Percentiles rank a stretch among this genome's conserved stretches.
These are phyloP conservation scores for Spilogale gracilis DNA, from an alignment of 2,113 vertebrate species.

Conservation along the genomic window DNA sequence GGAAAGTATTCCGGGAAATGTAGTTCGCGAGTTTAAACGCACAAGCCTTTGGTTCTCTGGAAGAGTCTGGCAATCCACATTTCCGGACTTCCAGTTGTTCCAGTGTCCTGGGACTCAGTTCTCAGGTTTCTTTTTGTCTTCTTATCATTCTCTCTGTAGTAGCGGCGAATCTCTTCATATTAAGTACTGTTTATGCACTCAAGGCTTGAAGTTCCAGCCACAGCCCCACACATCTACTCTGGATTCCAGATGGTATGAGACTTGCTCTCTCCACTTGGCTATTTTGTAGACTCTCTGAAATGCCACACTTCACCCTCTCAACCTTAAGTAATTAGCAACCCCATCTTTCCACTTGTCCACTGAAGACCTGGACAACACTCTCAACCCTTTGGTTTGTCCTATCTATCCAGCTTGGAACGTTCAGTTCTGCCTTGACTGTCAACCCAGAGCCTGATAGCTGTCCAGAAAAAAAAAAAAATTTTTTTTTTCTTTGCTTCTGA, in stretches of 20 bases:
- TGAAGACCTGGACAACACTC: not conserved
- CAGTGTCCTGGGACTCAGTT: no score
- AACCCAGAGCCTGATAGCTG: not conserved
- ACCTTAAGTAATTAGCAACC: not conserved
- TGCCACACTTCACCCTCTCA: not conserved
- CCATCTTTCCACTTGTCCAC: not conserved
- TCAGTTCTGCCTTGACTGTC: not conserved
- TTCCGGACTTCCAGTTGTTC: not conserved
- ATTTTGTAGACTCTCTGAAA: not conserved
- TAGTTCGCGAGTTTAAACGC: not conserved
- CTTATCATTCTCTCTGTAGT: not conserved
- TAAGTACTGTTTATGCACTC: not conserved
- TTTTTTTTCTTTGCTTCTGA: not conserved
- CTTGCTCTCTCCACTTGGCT: not conserved
- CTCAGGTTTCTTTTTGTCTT: not conserved
- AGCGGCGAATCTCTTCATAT: not conserved
- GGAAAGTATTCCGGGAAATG: slow-evolving; percentile 18
- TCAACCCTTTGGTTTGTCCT: not conserved
- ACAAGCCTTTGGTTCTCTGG: fast-evolving
- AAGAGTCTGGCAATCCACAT: fast-evolving
- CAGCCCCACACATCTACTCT: not conserved
- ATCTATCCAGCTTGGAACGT: not conserved
- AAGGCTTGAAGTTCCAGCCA: not conserved
- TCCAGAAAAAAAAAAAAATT: no score
- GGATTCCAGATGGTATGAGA: not conserved